Base-by-base conservation (phyloP, 2,888 invertebrate genomes). In the Leptinotarsa juncta region DNA sequence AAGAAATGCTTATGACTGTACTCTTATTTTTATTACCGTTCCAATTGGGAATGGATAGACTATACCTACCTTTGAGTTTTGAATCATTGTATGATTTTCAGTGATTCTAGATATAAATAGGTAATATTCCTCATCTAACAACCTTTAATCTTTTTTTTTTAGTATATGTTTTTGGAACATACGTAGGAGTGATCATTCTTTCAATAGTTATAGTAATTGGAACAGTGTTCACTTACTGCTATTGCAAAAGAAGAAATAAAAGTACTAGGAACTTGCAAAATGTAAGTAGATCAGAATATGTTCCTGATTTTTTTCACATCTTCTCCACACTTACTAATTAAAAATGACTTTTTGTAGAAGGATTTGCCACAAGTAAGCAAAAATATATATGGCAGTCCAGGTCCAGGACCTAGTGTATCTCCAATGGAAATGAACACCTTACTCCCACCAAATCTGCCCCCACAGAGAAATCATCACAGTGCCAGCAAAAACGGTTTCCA, bases 361-460 rank as follows among this genome's bases (percentile, higher is more conserved):
- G 93, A 91, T 83, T 89, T 93, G 73, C 93, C 93, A 0, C 92
- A 92, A 86, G 93, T 92, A 26, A 92, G 94, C 86, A 94, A 95
- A 87, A 95, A 95, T 86, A 95, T 95, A 81, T 95, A 95, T 86
- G 95, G 95, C 2, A 93, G 94, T 84, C 93, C 94, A 3, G 92
- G 93, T 84, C 89, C 93, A 16, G 94, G 93, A 81, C 81, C 83
- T 16, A 57, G 57, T 57, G 57, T n/a, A 16, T 50, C 68, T 12
- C 93, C 94, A 48, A 93, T 96, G 87, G 97, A 97, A 89, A 92
- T 96, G 92, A 95, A 93, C 85, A 94, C 95, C 72, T 88, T 96
- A 69, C 88, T 95, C 70, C 91, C 91, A 26, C 91, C 91, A 73
- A 88, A 89, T 83, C 90, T 85, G 81, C 89, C 90, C 82, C 90